Evolutionary conservation across 92 coral and sea anemone species (phyloP), one percentile per base, ranked within the genome.

Genomic region (Porites lobata): DNA sequence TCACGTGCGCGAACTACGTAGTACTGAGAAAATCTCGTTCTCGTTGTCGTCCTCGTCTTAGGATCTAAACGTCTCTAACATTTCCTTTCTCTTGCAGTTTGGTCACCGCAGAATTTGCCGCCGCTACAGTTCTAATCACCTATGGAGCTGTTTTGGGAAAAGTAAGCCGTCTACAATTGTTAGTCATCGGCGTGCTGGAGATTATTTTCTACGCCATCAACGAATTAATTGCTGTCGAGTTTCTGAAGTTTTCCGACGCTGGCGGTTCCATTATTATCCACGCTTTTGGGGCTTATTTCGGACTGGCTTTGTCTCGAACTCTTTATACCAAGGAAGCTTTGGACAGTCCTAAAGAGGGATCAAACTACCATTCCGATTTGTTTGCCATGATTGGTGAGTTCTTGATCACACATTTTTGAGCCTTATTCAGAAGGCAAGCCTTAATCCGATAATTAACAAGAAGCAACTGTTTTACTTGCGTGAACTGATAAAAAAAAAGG

Each of bases 191-290:
- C 26, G 71, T 86, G 58, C 81, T 92, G 4, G 95, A 92, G 64
- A 69, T 92, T 10, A 58, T 92, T 18, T 85, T 92, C 77, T 92
- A 84, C 43, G 80, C 91, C 58, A 85, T 92, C 61, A 92, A 92
- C 83, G 95, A 90, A 68, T 61, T 90, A 75, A 75, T 93, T 62
- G 91, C 92, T 47, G 51, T 90, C 14, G 76, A 93, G 73, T 88
- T 88, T 21, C 76, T 93, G 38, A 81, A 90, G 91, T 85, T 79
- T 67, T 80, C 95, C n/a, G 95, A 92, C 57, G 93, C 93, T 0
- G 95, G 95, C 11, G 95, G 95, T 9, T 92, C 95, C 32, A 80
- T 92, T 24, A 71, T 92, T n/a, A 85, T 92, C 78, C 95, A 92
- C 85, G 57, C 86, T 10, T 92, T 92, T 74, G 95, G 95, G 1